A percentile compares a stretch with the other conserved stretches of the same genome.
These are phyloP conservation scores for Sebastiscus albofasciatus DNA, from an alignment of 2,797 vertebrate species.

Conservation along the genomic window DNA sequence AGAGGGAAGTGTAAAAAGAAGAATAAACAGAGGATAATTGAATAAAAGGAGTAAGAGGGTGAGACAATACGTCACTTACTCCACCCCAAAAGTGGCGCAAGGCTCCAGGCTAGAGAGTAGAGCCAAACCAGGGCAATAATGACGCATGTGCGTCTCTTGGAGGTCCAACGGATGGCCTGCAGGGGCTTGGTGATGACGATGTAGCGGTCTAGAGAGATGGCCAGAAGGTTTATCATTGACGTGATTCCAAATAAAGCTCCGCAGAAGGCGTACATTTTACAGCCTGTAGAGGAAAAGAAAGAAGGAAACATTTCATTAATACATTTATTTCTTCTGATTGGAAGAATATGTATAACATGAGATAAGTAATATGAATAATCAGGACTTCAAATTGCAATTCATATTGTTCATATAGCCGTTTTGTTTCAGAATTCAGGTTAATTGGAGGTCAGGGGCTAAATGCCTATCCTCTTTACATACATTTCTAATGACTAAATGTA, in stretches of 20 bases:
- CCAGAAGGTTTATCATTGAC: slow-evolving; percentile 94
- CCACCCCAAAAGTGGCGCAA: slow-evolving; percentile 95
- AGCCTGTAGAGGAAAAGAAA: slow-evolving; percentile 65
- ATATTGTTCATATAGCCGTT: background rate
- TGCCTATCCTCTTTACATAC: background rate
- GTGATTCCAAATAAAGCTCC: slow-evolving; percentile 94
- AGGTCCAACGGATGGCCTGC: slow-evolving; percentile 86
- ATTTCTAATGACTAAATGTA: background rate
- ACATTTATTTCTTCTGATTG: background rate
- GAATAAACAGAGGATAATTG: background rate
- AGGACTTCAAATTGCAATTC: background rate
- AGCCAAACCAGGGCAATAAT: slow-evolving; percentile 90
- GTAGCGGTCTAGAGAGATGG: slow-evolving; percentile 93
- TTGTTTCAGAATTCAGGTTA: background rate
- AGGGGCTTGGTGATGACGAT: slow-evolving; percentile 94
- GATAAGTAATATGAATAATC: background rate
- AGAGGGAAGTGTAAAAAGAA: background rate
- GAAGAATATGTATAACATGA: background rate
- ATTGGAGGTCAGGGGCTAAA: background rate
- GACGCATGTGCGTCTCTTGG: slow-evolving; percentile 85
- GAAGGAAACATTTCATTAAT: background rate
- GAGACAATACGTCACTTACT: slow-evolving; percentile 80
- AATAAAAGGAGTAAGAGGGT: background rate
- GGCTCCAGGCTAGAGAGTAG: slow-evolving; percentile 93
- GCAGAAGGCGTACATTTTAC: slow-evolving; percentile 95